Evolutionary conservation across 2,888 invertebrate genomes (phyloP).

Genomic region (Stictocephala bisonia): DNA sequence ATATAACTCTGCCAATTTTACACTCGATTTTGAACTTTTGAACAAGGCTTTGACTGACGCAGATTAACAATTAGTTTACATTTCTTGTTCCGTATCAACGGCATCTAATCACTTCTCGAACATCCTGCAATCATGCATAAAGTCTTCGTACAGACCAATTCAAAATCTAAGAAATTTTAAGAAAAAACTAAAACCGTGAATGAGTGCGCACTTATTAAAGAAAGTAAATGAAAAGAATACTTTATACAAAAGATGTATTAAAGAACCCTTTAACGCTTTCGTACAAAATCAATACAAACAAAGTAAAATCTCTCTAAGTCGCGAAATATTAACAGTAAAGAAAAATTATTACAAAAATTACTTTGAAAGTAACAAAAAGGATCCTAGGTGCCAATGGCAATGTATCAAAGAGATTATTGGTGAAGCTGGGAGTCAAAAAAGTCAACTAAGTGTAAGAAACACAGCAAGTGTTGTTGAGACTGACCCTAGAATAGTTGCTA

Average conservation of each 20-base stretch:
- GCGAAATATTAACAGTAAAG: no score
- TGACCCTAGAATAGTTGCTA: slow-evolving; percentile 9
- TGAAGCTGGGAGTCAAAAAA: neutral
- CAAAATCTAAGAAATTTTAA: no score
- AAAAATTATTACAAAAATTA: neutral
- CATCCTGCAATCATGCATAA: no score
- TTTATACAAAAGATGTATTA: no score
- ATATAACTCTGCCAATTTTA: neutral
- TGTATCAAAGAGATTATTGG: neutral
- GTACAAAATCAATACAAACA: no score
- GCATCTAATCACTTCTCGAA: no score
- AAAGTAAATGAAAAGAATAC: no score
- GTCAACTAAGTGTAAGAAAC: neutral
- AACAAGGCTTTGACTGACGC: neutral
- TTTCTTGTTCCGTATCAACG: neutral
- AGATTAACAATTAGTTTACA: neutral
- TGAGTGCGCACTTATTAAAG: no score
- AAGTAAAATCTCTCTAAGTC: slow-evolving; percentile 5
- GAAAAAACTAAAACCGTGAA: no score
- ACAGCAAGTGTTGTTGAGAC: neutral
- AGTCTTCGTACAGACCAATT: no score
- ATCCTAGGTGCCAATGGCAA: slow-evolving; percentile 4
- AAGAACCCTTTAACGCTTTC: no score
- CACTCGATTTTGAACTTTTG: neutral
- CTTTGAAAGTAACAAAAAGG: no score